These are phyloP conservation scores for Acronicta leporina DNA, from an alignment of 2,888 invertebrate species.

Conservation along the genomic window DNA sequence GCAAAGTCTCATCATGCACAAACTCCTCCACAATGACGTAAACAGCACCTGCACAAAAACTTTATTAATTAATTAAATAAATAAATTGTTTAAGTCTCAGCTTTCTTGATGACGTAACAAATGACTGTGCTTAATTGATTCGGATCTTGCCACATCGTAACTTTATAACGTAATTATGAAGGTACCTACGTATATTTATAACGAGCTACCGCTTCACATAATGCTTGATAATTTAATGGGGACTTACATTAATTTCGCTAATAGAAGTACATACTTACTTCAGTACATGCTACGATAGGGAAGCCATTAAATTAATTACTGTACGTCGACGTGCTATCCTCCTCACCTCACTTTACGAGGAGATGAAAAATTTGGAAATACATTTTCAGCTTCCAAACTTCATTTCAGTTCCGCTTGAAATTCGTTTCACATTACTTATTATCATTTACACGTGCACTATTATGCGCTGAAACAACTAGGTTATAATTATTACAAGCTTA, in stretches of 20 bases:
- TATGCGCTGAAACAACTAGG: neutral
- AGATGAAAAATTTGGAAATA: conserved; percentile 6
- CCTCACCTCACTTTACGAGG: conserved; percentile 27
- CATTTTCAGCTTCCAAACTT: conserved; percentile 12
- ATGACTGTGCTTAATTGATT: conserved; percentile 53
- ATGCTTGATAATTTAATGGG: conserved; percentile 44
- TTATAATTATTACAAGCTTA: too few species aligned
- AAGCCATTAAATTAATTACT: conserved; percentile 57
- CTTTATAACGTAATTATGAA: conserved; percentile 44
- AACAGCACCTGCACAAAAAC: conserved; percentile 49
- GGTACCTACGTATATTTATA: conserved; percentile 37
- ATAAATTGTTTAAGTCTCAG: conserved; percentile 46
- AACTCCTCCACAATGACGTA: conserved; percentile 21
- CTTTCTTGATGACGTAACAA: conserved; percentile 53
- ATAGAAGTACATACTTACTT: conserved; percentile 46
- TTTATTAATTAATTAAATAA: conserved; percentile 48
- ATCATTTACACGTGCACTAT: neutral
- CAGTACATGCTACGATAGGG: conserved; percentile 29
- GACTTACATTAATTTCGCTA: conserved; percentile 47
- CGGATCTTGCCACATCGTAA: conserved; percentile 50
- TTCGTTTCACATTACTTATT: neutral
- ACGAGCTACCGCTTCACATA: conserved; percentile 29
- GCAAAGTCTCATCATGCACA: conserved; percentile 11
- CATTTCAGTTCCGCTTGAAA: conserved; percentile 6
- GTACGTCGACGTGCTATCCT: conserved; percentile 13